phyloP scores from a whole-genome alignment of 2,888 invertebrate species.

The Volucella inflata region DNA sequence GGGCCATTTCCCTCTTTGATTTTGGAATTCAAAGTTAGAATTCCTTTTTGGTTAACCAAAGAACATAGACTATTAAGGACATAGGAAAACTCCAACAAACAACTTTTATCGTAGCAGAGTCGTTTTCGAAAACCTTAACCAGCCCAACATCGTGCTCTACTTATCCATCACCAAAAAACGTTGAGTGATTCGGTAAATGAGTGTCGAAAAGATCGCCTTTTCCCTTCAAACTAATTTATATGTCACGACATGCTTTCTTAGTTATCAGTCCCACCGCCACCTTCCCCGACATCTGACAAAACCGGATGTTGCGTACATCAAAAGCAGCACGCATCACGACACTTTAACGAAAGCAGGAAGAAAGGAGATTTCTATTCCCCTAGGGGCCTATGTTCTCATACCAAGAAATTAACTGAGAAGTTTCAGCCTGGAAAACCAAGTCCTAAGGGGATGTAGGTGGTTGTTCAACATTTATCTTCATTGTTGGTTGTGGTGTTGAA shows the following conservation, averaged over 20 bases:
- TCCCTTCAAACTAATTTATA: conserved; percentile 21
- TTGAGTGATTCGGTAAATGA: conserved; percentile 10
- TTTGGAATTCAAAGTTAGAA: neutral
- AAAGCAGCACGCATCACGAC: conserved; percentile 10
- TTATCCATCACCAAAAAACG: neutral
- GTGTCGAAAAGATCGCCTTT: conserved; percentile 12
- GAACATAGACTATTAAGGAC: neutral
- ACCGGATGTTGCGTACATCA: conserved; percentile 7
- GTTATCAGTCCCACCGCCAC: neutral
- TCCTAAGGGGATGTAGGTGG: neutral
- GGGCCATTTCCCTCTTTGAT: neutral
- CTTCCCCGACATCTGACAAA: too few species aligned
- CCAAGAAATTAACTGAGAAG: neutral
- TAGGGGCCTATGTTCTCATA: neutral
- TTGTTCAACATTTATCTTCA: conserved; percentile 26
- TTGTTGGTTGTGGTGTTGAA: conserved; percentile 19
- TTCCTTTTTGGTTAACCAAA: neutral
- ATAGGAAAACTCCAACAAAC: neutral
- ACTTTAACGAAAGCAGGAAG: conserved; percentile 23
- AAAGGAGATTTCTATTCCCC: conserved; percentile 12
- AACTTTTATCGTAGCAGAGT: too few species aligned
- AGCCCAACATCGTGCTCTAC: neutral
- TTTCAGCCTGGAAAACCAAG: neutral
- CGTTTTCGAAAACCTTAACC: too few species aligned
- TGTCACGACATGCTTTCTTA: conserved; percentile 22